A percentile compares a stretch with the other conserved stretches of the same genome.
These are phyloP conservation scores for Chelonoidis abingdonii DNA, from an alignment of 2,113 vertebrate genomes.

Conservation along the genomic window DNA sequence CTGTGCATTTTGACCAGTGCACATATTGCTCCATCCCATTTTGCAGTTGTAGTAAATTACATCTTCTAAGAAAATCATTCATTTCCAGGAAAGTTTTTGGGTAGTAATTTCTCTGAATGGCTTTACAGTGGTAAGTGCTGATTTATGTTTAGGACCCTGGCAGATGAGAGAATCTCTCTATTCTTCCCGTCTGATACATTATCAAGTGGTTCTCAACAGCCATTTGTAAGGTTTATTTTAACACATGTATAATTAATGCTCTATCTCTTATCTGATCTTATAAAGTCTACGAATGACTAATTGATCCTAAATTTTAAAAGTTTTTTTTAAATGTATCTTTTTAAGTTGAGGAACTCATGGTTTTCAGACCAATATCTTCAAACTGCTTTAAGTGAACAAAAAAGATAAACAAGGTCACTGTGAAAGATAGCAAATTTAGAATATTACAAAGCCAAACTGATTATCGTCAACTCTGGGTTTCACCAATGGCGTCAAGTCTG, in stretches of 20 bases:
- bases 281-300: slow-evolving; percentile 41
- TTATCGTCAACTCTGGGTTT: slow-evolving; percentile 8
- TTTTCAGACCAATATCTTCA: slow-evolving; percentile 6
- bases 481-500: not conserved
- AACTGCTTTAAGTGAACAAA: not conserved
- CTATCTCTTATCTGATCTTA: slow-evolving; percentile 65
- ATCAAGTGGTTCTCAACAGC: slow-evolving; percentile 77
- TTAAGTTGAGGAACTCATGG: not conserved
- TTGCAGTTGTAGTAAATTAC: slow-evolving; percentile 32
- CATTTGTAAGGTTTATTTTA: slow-evolving; percentile 76
- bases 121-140: slow-evolving; percentile 35
- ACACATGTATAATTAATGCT: slow-evolving; percentile 78
- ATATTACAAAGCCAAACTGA: not conserved
- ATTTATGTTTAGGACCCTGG: slow-evolving; percentile 35
- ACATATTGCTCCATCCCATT: not conserved
- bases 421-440: not conserved
- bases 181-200: slow-evolving; percentile 62
- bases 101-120: slow-evolving; percentile 10
- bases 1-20: not conserved
- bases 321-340: not conserved
- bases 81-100: slow-evolving; percentile 57
- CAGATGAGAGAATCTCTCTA: slow-evolving; percentile 38
- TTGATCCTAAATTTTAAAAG: slow-evolving; percentile 33
- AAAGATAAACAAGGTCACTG: not conserved
- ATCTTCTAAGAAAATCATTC: slow-evolving; percentile 37